phyloP scores from a whole-genome alignment of 1,140 invertebrate genomes.

The Amphibalanus amphitrite region DNA sequence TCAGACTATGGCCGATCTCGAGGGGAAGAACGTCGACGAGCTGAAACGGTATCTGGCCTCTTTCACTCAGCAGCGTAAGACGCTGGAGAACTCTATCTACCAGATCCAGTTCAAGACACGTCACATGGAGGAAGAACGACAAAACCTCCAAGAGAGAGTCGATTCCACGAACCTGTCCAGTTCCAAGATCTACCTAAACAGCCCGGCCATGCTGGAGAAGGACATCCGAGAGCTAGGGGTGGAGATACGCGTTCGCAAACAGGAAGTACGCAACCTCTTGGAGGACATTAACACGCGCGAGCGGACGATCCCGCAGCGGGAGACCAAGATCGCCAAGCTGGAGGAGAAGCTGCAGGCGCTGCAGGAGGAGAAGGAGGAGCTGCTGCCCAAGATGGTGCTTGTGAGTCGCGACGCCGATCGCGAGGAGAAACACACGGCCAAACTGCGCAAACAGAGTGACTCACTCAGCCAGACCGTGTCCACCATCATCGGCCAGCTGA shows the following conservation, averaged over 20 bases:
- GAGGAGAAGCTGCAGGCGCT: not conserved
- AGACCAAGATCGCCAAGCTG: not conserved
- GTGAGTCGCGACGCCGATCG: not conserved
- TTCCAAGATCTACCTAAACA: not conserved
- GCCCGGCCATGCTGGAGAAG: not conserved
- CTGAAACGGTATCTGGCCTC: not conserved
- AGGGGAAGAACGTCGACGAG: not conserved
- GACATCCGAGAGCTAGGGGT: not conserved
- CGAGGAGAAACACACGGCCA: not conserved
- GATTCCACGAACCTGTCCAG: not conserved
- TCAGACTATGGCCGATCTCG: not conserved
- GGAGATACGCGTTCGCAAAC: not conserved
- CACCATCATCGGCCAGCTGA: not conserved
- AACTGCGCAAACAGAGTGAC: not conserved
- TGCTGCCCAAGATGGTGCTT: not conserved
- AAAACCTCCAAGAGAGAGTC: not conserved
- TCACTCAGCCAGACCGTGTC: not conserved
- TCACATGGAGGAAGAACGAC: not conserved
- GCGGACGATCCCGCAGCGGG: not conserved
- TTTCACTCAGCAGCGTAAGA: not conserved
- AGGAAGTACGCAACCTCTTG: not conserved
- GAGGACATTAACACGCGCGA: not conserved
- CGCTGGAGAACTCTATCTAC: not conserved
- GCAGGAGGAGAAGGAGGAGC: not conserved
- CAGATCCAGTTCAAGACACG: not conserved